Conservation (phyloP, 2,797 vertebrate genomes). For the Tenualosa ilisha region DNA sequence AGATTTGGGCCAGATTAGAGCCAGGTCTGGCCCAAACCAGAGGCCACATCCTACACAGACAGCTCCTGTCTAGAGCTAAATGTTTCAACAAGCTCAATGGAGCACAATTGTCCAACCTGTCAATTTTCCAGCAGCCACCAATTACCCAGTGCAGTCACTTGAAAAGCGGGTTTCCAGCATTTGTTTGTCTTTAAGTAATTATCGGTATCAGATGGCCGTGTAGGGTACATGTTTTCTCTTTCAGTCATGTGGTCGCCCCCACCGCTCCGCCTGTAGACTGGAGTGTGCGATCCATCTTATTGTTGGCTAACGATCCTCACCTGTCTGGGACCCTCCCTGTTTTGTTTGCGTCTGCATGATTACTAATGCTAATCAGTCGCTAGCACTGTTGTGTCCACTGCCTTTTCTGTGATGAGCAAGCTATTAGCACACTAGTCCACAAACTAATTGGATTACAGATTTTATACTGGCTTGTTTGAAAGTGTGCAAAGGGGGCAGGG, state of each 20-base stretch:
- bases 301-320: slow-evolving; percentile 30
- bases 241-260: not conserved
- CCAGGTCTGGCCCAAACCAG: too few relatives aligned
- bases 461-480: not conserved
- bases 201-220: not conserved
- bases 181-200: slow-evolving; percentile 9
- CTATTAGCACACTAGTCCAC: slow-evolving; percentile 23
- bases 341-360: slow-evolving; percentile 9
- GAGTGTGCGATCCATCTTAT: slow-evolving; percentile 24
- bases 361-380: slow-evolving; percentile 25
- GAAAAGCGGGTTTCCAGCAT: not conserved
- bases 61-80: not conserved
- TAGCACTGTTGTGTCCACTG: not conserved
- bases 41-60: not conserved
- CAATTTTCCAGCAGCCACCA: not conserved
- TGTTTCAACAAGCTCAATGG: not conserved
- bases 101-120: not conserved
- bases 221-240: not conserved
- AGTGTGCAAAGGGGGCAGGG: not conserved
- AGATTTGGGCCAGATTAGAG: too few relatives aligned
- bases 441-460: slow-evolving; percentile 25
- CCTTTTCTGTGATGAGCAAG: not conserved
- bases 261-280: slow-evolving; percentile 3
- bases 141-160: not conserved
- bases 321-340: slow-evolving; percentile 8